Conservation (phyloP, 1,140 invertebrate species). For the Drosophila nasuta region DNA sequence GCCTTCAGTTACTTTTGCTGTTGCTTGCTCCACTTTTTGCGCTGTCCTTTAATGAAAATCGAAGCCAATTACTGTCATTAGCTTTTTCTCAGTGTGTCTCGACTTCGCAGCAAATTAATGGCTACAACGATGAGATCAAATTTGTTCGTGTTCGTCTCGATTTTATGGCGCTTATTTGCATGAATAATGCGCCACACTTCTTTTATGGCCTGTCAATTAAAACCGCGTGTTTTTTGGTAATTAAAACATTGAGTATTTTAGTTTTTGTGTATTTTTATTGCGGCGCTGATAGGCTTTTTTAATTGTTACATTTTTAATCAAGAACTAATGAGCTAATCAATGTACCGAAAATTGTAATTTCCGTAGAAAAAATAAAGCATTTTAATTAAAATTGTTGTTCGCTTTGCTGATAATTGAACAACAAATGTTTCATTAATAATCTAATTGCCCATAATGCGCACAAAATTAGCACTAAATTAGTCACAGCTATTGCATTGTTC, state of each 20-base stretch:
- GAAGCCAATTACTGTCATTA: conserved; percentile 34
- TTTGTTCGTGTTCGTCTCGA: conserved; percentile 8
- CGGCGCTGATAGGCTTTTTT: conserved; percentile 16
- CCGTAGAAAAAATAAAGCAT: conserved; percentile 45
- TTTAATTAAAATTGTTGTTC: conserved; percentile 73
- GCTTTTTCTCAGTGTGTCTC: conserved; percentile 39
- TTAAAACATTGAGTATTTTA: conserved; percentile 53
- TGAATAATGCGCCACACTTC: conserved; percentile 9
- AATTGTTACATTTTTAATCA: conserved; percentile 78
- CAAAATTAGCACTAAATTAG: conserved; percentile 82
- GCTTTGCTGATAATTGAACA: conserved; percentile 69
- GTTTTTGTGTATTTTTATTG: conserved; percentile 5
- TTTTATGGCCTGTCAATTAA: conserved; percentile 63
- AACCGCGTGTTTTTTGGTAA: conserved; percentile 50
- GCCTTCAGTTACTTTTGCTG: not conserved
- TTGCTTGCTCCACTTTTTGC: conserved; percentile 1
- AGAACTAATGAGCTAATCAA: conserved; percentile 75
- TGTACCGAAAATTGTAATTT: conserved; percentile 70
- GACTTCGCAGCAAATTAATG: conserved; percentile 38
- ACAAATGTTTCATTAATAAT: conserved; percentile 82
- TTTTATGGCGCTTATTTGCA: conserved; percentile 42
- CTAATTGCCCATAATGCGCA: conserved; percentile 79
- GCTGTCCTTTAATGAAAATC: conserved; percentile 44
- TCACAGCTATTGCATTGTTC: conserved; percentile 59
- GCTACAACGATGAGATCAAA: not conserved